These are phyloP conservation scores for Augiades crinisus DNA, from an alignment of 2,888 invertebrate genomes.

Conservation along the genomic window DNA sequence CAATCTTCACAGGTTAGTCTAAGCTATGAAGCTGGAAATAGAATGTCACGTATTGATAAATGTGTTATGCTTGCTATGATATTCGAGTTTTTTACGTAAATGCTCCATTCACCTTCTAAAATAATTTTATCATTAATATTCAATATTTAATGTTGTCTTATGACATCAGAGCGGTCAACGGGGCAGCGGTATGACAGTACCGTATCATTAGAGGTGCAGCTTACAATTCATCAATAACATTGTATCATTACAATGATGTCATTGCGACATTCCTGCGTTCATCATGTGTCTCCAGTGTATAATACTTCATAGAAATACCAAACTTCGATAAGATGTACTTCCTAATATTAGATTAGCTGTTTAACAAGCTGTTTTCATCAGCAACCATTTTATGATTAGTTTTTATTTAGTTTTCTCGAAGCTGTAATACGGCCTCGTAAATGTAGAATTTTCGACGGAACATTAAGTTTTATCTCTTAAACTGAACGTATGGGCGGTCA, in stretches of 20 bases:
- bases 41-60: conserved; percentile 8
- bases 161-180: conserved; percentile 45
- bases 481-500: conserved; percentile 52
- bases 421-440: conserved; percentile 32
- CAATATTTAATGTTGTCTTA: conserved; percentile 30
- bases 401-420: conserved; percentile 30
- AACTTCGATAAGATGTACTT: neutral
- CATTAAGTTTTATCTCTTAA: conserved; percentile 57
- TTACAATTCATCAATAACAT: conserved; percentile 47
- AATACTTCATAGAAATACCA: neutral
- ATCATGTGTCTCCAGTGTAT: conserved; percentile 3
- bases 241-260: conserved; percentile 52
- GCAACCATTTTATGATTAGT: conserved; percentile 7
- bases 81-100: too few species aligned
- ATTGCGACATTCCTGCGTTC: conserved; percentile 34
- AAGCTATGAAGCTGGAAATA: too few species aligned
- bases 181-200: conserved; percentile 43
- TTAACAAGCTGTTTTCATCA: conserved; percentile 1
- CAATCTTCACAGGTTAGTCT: too few species aligned
- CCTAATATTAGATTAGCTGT: neutral
- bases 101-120: too few species aligned
- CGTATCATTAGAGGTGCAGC: conserved; percentile 45
- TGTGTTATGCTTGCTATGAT: neutral
- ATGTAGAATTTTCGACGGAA: conserved; percentile 41
- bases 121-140: neutral